Evolutionary conservation across 2,113 vertebrate genomes (phyloP), one percentile per base, ranked within the genome.

Genomic region (Oryzias woworae): DNA sequence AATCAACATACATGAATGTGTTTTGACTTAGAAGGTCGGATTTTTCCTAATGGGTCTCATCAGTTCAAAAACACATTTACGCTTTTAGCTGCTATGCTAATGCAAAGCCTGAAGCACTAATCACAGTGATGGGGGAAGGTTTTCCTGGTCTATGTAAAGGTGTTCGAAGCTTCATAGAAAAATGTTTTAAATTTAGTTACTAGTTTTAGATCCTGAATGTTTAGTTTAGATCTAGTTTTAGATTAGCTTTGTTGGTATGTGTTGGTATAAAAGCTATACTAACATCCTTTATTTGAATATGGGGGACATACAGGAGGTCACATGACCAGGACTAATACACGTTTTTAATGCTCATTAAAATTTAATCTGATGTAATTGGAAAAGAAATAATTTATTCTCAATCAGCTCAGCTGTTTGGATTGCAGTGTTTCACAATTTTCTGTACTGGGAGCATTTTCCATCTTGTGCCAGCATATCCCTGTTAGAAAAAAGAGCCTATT

Each of bases 341-440:
- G 62, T 43, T 70, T 81, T 85, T 89, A 81, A 80, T 87, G 83
- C 83, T 87, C 81, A 66, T 82, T 89, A 82, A 87, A 84, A 86
- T 81, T 57, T 60, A 83, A 57, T 22, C 31, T 16, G 57, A 53
- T 66, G 80, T 79, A 85, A 89, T 88, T 87, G 81, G 36, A 10
- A 87, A 87, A 78, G 85, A 77, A 82, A 78, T 78, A 78, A 88
- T 83, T 66, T 62, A 72, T 75, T 79, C 81, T 47, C 42, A 45
- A 60, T 45, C 70, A 76, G 73, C 61, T 68, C 53, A 43, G 56
- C 36, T 61, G 45, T 66, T 76, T 67, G 69, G 73, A 77, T 62
- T 47, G 59, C 42, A 1, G 54, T 41, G 69, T 80, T 71, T n/a
- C 65, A 66, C 68, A 64, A 56, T 28, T 54, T 56, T 54, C 28